These are phyloP conservation scores for Porphyrio hochstetteri DNA, from an alignment of 2,113 vertebrate genomes.

Conservation along the genomic window DNA sequence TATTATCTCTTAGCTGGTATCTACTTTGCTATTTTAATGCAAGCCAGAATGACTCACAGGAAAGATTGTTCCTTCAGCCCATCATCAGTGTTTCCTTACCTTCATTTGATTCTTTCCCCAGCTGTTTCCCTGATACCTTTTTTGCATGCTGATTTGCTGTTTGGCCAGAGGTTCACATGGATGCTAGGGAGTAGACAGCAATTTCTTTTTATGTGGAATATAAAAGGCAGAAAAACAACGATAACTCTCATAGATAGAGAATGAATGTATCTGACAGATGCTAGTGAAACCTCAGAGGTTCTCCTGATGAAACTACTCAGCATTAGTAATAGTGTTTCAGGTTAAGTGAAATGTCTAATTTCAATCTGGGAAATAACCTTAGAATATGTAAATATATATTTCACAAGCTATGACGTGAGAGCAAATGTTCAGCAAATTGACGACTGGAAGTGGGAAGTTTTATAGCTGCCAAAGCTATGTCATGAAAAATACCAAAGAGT, in stretches of 20 bases:
- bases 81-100: slow-evolving; percentile 1
- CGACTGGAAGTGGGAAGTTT: slow-evolving; percentile 38
- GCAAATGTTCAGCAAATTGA: slow-evolving; percentile 25
- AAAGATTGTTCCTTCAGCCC: slow-evolving; percentile 47
- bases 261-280: slow-evolving; percentile 13
- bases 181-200: slow-evolving; percentile 38
- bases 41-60: slow-evolving; percentile 40
- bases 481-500: slow-evolving; percentile 74
- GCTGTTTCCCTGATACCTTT: slow-evolving; percentile 32
- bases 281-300: slow-evolving; percentile 8
- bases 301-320: slow-evolving; percentile 1
- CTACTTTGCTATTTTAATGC: slow-evolving; percentile 61
- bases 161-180: slow-evolving; percentile 30
- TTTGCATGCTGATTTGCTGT: slow-evolving; percentile 63
- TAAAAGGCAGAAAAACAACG: slow-evolving; percentile 22
- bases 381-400: slow-evolving; percentile 36
- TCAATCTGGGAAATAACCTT: slow-evolving; percentile 8
- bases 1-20: slow-evolving; percentile 40
- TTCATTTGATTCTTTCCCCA: background rate
- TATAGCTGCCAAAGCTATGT: slow-evolving; percentile 73
- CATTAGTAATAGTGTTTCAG: slow-evolving; percentile 20
- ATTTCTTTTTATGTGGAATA: slow-evolving; percentile 29
- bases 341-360: slow-evolving; percentile 6
- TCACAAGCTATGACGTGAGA: slow-evolving; percentile 13
- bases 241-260: background rate